A percentile compares a stretch with the other conserved stretches of the same genome.
Conservation (phyloP, 2,888 invertebrate genomes). For the Chrysolina americana region DNA sequence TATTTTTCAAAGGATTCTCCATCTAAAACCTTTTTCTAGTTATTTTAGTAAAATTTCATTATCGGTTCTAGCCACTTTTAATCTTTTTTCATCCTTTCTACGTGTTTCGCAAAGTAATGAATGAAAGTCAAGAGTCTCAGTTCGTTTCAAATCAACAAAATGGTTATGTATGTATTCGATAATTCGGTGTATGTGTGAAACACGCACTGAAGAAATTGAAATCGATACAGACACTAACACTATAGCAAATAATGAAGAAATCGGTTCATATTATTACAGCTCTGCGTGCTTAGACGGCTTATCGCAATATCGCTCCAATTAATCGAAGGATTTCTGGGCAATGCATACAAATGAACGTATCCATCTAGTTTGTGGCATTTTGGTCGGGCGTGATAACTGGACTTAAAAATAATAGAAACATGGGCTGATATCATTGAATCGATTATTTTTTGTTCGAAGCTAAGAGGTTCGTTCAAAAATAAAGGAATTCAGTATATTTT, state of each 20-base stretch:
- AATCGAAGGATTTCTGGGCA: slow-evolving; percentile 22
- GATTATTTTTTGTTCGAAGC: too few relatives aligned
- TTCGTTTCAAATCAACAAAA: too few relatives aligned
- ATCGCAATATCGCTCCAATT: slow-evolving; percentile 10
- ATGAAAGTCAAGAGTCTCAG: too few relatives aligned
- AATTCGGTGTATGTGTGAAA: not conserved
- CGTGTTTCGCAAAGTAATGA: too few relatives aligned
- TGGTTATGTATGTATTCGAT: not conserved
- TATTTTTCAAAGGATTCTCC: too few relatives aligned
- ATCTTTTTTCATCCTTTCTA: too few relatives aligned
- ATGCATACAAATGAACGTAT: slow-evolving; percentile 29
- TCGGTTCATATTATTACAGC: not conserved
- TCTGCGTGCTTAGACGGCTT: not conserved
- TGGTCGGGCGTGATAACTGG: not conserved
- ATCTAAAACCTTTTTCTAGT: too few relatives aligned
- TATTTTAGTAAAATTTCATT: too few relatives aligned
- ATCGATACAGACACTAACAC: slow-evolving; percentile 6
- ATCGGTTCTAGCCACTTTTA: too few relatives aligned
- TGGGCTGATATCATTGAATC: too few relatives aligned
- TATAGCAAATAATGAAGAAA: not conserved
- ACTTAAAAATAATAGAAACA: not conserved
- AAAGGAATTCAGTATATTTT: too few relatives aligned
- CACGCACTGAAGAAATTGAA: slow-evolving; percentile 4
- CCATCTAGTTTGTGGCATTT: not conserved
- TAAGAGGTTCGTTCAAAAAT: too few relatives aligned